Evolutionary conservation across 2,888 invertebrate genomes (phyloP), one percentile per base, ranked within the genome.

Genomic region (Drosophila ochracea): DNA sequence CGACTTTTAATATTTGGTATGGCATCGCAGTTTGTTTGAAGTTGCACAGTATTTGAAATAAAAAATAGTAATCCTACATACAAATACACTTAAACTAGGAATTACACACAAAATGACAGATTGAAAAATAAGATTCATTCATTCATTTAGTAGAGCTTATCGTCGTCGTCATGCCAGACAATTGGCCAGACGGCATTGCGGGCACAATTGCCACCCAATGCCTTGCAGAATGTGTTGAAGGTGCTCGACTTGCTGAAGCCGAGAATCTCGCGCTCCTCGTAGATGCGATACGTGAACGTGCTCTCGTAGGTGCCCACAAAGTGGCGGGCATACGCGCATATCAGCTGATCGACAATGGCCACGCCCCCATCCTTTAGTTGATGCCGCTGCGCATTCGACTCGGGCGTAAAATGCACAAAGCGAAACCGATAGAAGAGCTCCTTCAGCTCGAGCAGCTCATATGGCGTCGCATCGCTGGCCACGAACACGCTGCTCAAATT

Each of bases 251-350:
- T 94, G 9, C 95, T 94, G 93, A 98, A 98, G 1, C 98, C 98
- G 52, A 99, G 92, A 73, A 99, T 98, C 94, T 99, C 99, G 33
- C 99, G 94, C 92, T 99, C 99, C 92, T 99, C 99, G 94, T 99
- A 98, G 80, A 99, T 99, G 67, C 99, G 95, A 92, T 97, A 99
- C 0, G 99, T 96, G 93, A 99, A 99, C 0, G 99, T 99, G 71
- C 99, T 99, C 84, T 98, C 98, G 92, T 96, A 95, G 0, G 98
- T 98, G 13, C 99, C 99, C 47, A 98, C 95, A 91, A 99, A 99
- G 92, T 95, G 96, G 53, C 96, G 95, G 0, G 98, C 97, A 93
- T 96, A 96, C 0, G 99, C 96, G 93, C 98, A 98, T 82, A 99
- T 97, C 88, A 99, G 97, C 94, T 99, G 99, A 92, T 99, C 99